Base-by-base conservation (phyloP, 2,888 invertebrate species). In the Archaeoteleia sp. region DNA sequence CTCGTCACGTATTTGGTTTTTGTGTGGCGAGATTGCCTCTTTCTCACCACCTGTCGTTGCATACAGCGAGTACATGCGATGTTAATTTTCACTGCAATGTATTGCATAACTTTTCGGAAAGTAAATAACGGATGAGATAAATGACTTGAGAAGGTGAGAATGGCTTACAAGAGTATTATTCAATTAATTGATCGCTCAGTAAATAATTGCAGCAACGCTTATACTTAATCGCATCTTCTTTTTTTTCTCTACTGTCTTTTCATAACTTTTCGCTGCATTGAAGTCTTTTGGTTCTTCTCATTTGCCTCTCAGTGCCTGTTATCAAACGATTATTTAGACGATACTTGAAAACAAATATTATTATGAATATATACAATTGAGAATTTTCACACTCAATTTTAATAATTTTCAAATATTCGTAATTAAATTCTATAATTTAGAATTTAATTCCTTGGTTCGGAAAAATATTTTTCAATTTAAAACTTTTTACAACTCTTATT, bases 131-230 rank as follows among this genome's bases (percentile, higher is more conserved):
- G 70, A 67, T 66, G 61, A 73, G 70, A 62, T 29, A 72, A 70
- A 53, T 67, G 63, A 67, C 69, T 51, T 63, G 46, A 74, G 69
- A 80, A 82, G 82, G 82, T 82, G 82, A 82, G 82, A 80, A 78
- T 75, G 72, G 74, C 78, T 77, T 78, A 67, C 66, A 74, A 73
- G 25, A 70, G 67, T 74, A 73, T 74, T 68, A 70, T 70, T 75
- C 70, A 71, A 61, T 73, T 77, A 71, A 71, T 70, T 74, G 70
- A 74, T 74, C 72, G 71, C 77, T 66, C 74, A 67, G 68, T 76
- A 71, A 72, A 61, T 77, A 75, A 79, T 79, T 49, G 75, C 79
- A 77, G 61, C 77, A 75, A 70, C 75, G 82, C 81, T 80, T 81
- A 7, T 76, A 78, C 79, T 79, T 70, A 75, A 75, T 70, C 43